These are phyloP conservation scores for Sparus aurata DNA, from an alignment of 2,797 vertebrate species.

Conservation along the genomic window DNA sequence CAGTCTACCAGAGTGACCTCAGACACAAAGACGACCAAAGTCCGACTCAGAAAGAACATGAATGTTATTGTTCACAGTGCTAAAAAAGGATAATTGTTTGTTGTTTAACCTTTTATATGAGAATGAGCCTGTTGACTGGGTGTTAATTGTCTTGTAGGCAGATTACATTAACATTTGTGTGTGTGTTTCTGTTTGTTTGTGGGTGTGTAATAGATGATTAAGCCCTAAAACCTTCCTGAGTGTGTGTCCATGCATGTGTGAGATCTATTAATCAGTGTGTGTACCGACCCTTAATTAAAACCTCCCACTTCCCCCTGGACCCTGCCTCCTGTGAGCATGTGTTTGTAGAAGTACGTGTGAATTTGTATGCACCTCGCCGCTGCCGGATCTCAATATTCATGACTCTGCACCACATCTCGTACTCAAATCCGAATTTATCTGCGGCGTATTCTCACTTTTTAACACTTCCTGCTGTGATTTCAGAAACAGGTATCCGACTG, in stretches of 20 bases:
- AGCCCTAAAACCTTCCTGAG: conserved; percentile 44
- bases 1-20: conserved; percentile 4
- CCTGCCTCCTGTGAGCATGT: conserved; percentile 10
- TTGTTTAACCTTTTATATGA: conserved; percentile 20
- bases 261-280: conserved; percentile 71
- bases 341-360: not conserved
- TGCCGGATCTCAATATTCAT: conserved; percentile 54
- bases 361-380: conserved; percentile 56
- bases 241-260: not conserved
- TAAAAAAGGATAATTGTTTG: not conserved
- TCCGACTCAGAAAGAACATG: not conserved
- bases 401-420: conserved; percentile 38
- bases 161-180: not conserved
- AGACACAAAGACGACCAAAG: not conserved
- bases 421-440: conserved; percentile 23
- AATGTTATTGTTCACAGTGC: not conserved
- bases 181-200: not conserved
- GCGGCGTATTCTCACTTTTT: not conserved
- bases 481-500: conserved; percentile 7
- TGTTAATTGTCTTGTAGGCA: conserved; percentile 23
- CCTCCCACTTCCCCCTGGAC: conserved; percentile 54
- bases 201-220: conserved; percentile 40
- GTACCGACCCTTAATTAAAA: conserved; percentile 74
- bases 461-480: conserved; percentile 24
- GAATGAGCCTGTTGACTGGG: not conserved